Conservation (phyloP, 2,113 vertebrate genomes). For the Charina bottae region DNA sequence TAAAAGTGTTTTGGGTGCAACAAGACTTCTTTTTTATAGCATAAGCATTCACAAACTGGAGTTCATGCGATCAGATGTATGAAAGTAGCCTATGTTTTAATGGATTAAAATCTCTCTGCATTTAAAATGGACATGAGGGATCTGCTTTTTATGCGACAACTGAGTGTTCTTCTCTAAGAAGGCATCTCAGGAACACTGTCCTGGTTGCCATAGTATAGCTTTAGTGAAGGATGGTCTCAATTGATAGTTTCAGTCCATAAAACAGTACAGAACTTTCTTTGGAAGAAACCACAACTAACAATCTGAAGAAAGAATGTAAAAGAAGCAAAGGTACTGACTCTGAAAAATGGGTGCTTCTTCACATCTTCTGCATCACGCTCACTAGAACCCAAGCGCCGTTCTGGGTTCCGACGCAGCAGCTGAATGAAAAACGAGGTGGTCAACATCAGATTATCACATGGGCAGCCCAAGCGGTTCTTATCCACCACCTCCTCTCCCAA, state of each 20-base stretch:
- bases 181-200: not conserved
- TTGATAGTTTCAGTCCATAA: not conserved
- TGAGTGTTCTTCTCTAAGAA: not conserved
- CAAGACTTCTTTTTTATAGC: not conserved
- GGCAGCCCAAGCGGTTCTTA: not conserved
- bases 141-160: not conserved
- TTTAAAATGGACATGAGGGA: not conserved
- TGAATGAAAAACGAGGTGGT: slow-evolving; percentile 58
- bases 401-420: slow-evolving; percentile 94
- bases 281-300: not conserved
- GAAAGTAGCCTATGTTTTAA: not conserved
- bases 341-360: slow-evolving; percentile 96
- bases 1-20: not conserved
- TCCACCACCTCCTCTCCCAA: not conserved
- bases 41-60: not conserved
- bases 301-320: not conserved
- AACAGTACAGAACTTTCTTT: not conserved
- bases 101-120: not conserved
- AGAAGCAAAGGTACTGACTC: slow-evolving; percentile 76
- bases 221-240: not conserved
- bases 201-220: not conserved
- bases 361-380: slow-evolving; percentile 97
- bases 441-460: not conserved
- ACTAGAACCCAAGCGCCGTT: slow-evolving; percentile 92
- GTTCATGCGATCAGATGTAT: not conserved